Evolutionary conservation across 2,797 vertebrate species (phyloP).

Genomic region (Cheirogaleus major): DNA sequence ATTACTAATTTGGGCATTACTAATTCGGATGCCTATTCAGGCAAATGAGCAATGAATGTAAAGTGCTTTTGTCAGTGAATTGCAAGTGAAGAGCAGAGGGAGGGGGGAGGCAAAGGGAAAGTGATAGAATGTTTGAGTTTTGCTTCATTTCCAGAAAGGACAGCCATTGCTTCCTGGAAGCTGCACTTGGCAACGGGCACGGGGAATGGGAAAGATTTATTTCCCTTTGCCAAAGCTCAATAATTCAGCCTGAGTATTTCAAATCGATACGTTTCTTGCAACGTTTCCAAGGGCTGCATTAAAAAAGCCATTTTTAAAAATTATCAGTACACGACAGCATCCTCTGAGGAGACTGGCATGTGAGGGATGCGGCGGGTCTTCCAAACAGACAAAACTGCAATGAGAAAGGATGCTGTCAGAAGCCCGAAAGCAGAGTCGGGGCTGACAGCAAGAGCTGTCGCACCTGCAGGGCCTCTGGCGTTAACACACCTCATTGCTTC

Average conservation of each 20-base stretch:
- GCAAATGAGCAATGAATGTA: slow-evolving; percentile 84
- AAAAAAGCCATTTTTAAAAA: slow-evolving; percentile 79
- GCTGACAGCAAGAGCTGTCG: not conserved
- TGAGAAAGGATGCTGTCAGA: not conserved
- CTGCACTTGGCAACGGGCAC: slow-evolving; percentile 79
- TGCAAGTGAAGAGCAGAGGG: not conserved
- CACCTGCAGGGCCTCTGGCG: not conserved
- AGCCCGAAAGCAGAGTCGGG: not conserved
- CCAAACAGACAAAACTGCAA: not conserved
- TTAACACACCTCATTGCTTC: not conserved
- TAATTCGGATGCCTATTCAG: slow-evolving; percentile 81
- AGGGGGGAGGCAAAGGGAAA: slow-evolving; percentile 67
- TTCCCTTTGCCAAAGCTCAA: slow-evolving; percentile 78
- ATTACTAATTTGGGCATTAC: slow-evolving; percentile 73
- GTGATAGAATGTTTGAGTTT: slow-evolving; percentile 80
- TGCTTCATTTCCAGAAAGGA: slow-evolving; percentile 86
- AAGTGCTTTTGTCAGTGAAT: slow-evolving; percentile 77
- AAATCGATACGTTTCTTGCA: slow-evolving; percentile 84
- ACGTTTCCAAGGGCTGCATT: slow-evolving; percentile 83
- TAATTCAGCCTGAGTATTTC: slow-evolving; percentile 79
- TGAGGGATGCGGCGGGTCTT: slow-evolving; percentile 33
- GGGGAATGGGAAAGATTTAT: slow-evolving; percentile 85
- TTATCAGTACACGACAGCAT: slow-evolving; percentile 56
- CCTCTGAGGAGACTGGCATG: not conserved
- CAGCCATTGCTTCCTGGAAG: slow-evolving; percentile 86